Base-by-base conservation (phyloP, 2,888 invertebrate genomes). In the Leptopilina myrica region DNA sequence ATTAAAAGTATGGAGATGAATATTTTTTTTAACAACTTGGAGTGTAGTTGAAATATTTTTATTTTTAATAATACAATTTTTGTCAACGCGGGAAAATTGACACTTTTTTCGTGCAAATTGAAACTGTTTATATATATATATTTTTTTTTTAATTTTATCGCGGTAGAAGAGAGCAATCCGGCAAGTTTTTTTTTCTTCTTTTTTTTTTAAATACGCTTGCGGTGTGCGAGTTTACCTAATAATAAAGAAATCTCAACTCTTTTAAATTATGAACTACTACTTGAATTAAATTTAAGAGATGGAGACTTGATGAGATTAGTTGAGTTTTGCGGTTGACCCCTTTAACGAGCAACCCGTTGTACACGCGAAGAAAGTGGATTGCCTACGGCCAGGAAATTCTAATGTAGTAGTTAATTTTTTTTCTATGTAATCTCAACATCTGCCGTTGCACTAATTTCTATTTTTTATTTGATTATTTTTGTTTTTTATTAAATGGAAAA, bases 281-380 rank as follows among this genome's bases (percentile, higher is more conserved):
- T 62, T 62, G 62, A 62, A 62, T 62, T 49, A 69, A 53, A 56
- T 53, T 69, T 26, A 33, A 26, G 49, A 49, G 69, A 56, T 53
- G 53, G 14, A 20, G 53, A 4, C 49, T 56, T 69, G 53, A 64
- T 40, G 64, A 64, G 26, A 64, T 64, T 64, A 64, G 53, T 56
- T 7, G 53, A 33, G 33, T 69, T 69, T 53, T 53, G 53, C 26
- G 53, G 53, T 33, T 56, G 69, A 69, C 53, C 69, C 69, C 26
- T 7, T 56, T n/a, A 69, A 69, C 14, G 14, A 33, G 20, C 69
- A 53, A 69, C 26, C 53, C 53, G 7, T 53, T 49, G 26, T 53
- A 26, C 69, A 69, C 46, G 49, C 69, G 14, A 69, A 53, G 69
- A 33, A 69, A 53, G 53, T 26, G 69, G 69, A 8, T 69, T 69